Base-by-base conservation (phyloP, 2,113 vertebrate genomes). In the Parus major region DNA sequence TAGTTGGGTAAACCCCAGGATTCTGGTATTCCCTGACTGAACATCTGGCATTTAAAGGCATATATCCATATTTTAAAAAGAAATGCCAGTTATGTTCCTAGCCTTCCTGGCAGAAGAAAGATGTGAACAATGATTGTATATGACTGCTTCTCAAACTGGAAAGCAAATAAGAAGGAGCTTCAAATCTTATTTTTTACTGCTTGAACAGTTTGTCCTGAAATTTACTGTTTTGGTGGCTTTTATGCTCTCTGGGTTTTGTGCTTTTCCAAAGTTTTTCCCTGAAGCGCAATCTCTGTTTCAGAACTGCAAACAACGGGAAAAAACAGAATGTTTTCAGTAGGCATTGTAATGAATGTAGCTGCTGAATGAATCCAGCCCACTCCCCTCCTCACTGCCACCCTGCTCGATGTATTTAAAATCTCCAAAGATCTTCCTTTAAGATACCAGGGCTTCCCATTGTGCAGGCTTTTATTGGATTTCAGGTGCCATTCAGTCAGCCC, bases 401-500 rank as follows among this genome's bases (percentile, higher is more conserved):
- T 88, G 71, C 69, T 92, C 0, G 12, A 88, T 46, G 19, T 78
- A 84, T 68, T 95, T 88, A 60, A 94, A 86, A 86, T 90, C 82
- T 90, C 53, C 56, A 81, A 82, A 96, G 94, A 96, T 94, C 60
- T 83, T 92, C 64, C 53, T 92, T 92, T 92, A 86, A 94, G 94
- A 92, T 95, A 96, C 31, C 68, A 92, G 85, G 72, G 75, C 88
- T 96, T 97, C 87, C 93, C 73, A 96, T 94, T 93, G 87, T 92
- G 64, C 87, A 76, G 50, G 41, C 44, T 93, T 97, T 91, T 95
- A 93, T 70, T 95, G 72, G 79, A 90, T 96, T 97, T 97, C 85
- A 95, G 96, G 95, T 94, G 95, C 95, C 92, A 95, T 95, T 96
- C 91, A 94, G 93, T 75, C 88, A 95, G 64, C 86, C 80, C 88